phyloP scores from a whole-genome alignment of 1,140 invertebrate species.

The Drosophila ficusphila region DNA sequence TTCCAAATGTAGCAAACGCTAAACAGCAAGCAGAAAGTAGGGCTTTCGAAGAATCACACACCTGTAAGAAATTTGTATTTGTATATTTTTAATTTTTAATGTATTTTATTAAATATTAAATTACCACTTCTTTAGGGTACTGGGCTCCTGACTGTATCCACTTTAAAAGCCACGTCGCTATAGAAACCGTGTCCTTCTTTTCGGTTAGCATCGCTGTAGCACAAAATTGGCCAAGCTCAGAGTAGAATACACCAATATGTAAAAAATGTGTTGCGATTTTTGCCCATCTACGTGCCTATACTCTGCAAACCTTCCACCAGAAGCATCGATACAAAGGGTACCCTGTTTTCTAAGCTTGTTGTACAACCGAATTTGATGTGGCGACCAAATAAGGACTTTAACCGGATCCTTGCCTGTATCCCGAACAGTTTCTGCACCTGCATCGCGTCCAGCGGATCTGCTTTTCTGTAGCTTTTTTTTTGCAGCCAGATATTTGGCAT shows the following conservation, averaged over 20 bases:
- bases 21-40: too few relatives aligned
- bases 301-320: background rate
- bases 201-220: background rate
- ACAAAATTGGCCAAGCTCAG: background rate
- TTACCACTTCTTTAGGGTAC: background rate
- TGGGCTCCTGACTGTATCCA: background rate
- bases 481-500: too few relatives aligned
- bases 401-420: background rate
- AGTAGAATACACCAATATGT: background rate
- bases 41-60: too few relatives aligned
- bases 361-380: background rate
- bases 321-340: background rate
- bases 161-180: background rate
- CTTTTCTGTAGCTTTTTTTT: too few relatives aligned
- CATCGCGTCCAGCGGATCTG: too few relatives aligned
- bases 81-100: too few relatives aligned
- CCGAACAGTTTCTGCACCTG: background rate
- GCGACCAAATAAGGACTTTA: background rate
- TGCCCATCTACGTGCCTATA: background rate
- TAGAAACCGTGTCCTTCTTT: background rate
- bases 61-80: too few relatives aligned
- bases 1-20: too few relatives aligned
- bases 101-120: background rate
- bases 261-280: background rate
- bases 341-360: background rate